Evolutionary conservation across 2,797 vertebrate species (phyloP), one percentile per base, ranked within the genome.

Genomic region (Chromis chromis): DNA sequence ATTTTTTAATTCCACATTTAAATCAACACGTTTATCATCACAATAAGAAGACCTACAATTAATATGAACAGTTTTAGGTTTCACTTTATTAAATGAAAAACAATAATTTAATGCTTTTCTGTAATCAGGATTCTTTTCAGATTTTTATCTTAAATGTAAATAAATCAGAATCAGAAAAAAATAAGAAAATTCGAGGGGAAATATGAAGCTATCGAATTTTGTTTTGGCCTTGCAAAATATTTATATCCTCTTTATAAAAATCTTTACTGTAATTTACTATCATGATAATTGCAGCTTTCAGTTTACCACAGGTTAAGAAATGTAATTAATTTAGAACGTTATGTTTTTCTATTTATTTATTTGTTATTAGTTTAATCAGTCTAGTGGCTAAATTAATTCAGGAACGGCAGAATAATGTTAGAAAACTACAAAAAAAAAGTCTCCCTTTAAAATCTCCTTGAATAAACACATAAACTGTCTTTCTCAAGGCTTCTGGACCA

Each of bases 401-500:
- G n/a, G 25, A 14, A 40, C 4, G 10, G 3, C 9, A 4, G 0
- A 2, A 11, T 27, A 28, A 44, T 42, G 6, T 53, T 31, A 54
- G 0, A 46, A 16, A n/a, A 4, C 9, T 21, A 19, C 40, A 31
- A 4, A 60, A 44, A n/a, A 42, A 46, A n/a, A 46, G 44, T 33
- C 25, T 68, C 9, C 1, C 25, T 66, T 31, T 2, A 31, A 65
- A 56, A 48, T 66, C 17, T 50, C 44, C 50, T 66, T 64, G 31
- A 65, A 65, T 64, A 49, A 79, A 74, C 59, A 62, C 59, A 24
- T 44, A 11, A 50, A 33, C 0, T 10, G 24, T 62, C 42, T 52
- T 65, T 50, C 52, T 65, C 14, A 28, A 46, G 63, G 61, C 71
- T 39, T 64, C 70, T 68, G 55, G 52, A 58, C n/a, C 33, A 52